Evolutionary conservation across 2,113 vertebrate genomes (phyloP).

Genomic region (Myxocyprinus asiaticus): DNA sequence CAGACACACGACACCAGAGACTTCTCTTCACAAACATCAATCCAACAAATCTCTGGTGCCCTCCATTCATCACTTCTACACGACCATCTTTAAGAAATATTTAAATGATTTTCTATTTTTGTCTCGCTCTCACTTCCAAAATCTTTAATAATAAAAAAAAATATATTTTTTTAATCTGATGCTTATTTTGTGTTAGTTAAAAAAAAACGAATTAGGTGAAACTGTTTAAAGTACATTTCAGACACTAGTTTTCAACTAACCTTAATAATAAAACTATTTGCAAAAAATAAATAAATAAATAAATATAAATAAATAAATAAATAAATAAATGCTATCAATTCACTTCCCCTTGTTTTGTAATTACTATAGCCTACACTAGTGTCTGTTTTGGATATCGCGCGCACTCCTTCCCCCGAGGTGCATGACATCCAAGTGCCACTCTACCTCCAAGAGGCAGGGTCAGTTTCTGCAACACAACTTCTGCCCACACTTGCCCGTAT

Average conservation of each 20-base stretch:
- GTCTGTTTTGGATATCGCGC: slow-evolving; percentile 22
- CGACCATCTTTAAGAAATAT: neutral
- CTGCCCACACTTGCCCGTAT: slow-evolving; percentile 42
- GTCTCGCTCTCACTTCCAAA: neutral
- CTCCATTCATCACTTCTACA: slow-evolving; percentile 12
- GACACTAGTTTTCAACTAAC: too few relatives aligned
- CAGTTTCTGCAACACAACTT: slow-evolving; percentile 40
- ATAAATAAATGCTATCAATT: neutral
- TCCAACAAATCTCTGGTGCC: slow-evolving; percentile 47
- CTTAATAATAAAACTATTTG: too few relatives aligned
- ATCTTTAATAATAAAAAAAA: neutral
- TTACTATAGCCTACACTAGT: neutral
- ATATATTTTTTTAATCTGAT: too few relatives aligned
- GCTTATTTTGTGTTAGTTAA: too few relatives aligned
- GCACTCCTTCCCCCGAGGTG: slow-evolving; percentile 39
- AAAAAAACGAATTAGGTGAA: too few relatives aligned
- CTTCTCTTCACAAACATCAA: slow-evolving; percentile 51
- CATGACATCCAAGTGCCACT: slow-evolving; percentile 18
- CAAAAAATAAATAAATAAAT: too few relatives aligned
- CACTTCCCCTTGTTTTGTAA: neutral
- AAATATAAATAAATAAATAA: too few relatives aligned
- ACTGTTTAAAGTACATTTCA: too few relatives aligned
- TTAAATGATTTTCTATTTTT: neutral
- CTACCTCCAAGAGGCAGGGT: slow-evolving; percentile 41
- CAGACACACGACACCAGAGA: slow-evolving; percentile 52